Conservation (phyloP, 2,113 vertebrate species). For the Microcebus ravelobensis region DNA sequence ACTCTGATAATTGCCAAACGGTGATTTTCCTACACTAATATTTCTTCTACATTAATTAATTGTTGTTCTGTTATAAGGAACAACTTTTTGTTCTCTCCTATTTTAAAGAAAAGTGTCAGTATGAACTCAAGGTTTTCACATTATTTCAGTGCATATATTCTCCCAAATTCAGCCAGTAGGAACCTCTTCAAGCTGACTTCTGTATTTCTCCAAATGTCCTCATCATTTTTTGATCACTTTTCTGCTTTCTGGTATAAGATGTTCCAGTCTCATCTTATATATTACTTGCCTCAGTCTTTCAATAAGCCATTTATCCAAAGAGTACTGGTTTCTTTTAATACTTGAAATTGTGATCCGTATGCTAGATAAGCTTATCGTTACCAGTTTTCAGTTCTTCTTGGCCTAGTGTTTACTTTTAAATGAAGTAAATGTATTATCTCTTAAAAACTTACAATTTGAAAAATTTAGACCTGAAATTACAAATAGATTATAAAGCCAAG, state of each 20-base stretch:
- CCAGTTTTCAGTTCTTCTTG: background rate
- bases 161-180: background rate
- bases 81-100: background rate
- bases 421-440: background rate
- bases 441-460: background rate
- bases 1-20: background rate
- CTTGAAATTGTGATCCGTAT: background rate
- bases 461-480: background rate
- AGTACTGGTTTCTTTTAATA: background rate
- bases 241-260: constrained; percentile 10
- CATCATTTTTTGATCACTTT: background rate
- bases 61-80: background rate
- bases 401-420: background rate
- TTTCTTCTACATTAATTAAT: background rate
- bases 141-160: background rate
- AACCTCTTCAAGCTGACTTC: background rate
- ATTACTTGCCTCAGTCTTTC: background rate
- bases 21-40: background rate
- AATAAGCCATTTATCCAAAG: background rate
- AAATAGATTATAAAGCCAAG: background rate
- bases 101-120: background rate
- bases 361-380: background rate
- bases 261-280: background rate
- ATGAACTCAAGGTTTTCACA: background rate
- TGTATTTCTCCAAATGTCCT: background rate